A percentile compares a stretch with the other conserved stretches of the same genome.
Evolutionary conservation across 1,140 invertebrate species (phyloP).

Genomic region (Charaxes varanes): DNA sequence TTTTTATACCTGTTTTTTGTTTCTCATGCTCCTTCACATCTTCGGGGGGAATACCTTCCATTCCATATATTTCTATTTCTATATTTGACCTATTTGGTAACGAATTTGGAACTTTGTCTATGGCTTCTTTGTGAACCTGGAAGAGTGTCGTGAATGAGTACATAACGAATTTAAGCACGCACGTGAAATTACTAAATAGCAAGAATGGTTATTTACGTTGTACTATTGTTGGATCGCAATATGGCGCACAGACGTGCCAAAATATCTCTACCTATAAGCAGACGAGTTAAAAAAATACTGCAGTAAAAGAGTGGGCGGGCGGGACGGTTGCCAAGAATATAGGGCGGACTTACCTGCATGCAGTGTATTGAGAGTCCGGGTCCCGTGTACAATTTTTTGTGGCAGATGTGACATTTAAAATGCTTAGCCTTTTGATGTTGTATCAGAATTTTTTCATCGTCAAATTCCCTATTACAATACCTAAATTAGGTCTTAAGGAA

Average conservation of each 20-base stretch:
- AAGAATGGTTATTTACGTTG: constrained; percentile 39
- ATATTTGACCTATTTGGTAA: constrained; percentile 98
- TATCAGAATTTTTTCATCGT: constrained; percentile 99
- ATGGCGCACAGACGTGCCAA: constrained; percentile 49
- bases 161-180: constrained; percentile 13
- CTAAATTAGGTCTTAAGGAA: constrained; percentile 74
- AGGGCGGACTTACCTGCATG: constrained; percentile 89
- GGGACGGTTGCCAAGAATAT: constrained; percentile 45
- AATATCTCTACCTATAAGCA: constrained; percentile 54
- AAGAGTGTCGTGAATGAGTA: constrained; percentile 33
- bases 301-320: constrained; percentile 49
- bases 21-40: constrained; percentile 96
- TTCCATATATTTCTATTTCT: constrained; percentile 99
- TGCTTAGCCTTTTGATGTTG: constrained; percentile 99
- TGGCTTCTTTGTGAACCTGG: constrained; percentile 99
- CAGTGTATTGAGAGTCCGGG: constrained; percentile 99
- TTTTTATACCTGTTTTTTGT: constrained; percentile 81
- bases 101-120: constrained; percentile 99
- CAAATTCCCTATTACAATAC: constrained; percentile 99
- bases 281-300: constrained; percentile 45
- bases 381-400: constrained; percentile 99
- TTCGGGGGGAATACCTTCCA: constrained; percentile 99
- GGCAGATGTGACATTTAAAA: constrained; percentile 99
- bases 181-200: constrained; percentile 8
- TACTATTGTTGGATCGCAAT: constrained; percentile 44